Base-by-base conservation (phyloP, 2,888 invertebrate genomes). In the Dicycla oo region DNA sequence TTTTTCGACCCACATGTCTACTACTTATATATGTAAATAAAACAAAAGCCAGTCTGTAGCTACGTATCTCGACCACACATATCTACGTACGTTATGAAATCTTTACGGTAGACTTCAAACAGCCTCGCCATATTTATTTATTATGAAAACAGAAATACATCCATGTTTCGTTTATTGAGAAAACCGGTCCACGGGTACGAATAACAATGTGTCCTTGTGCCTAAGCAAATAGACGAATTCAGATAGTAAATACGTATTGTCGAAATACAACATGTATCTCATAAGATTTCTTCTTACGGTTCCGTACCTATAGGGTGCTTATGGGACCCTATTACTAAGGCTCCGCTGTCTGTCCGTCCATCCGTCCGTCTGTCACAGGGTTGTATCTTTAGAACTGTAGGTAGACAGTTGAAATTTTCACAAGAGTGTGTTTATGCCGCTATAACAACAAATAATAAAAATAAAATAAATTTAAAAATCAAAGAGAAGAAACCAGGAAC, bases 121-220 rank as follows among this genome's bases (percentile, higher is more conserved):
- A 57, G 40, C 38, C 63, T 57, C 23, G 47, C 47, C 38, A 45
- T 71, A 43, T 58, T 61, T 43, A 45, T 68, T 30, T 3, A 45
- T 67, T 54, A 64, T 43, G 69, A 66, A 66, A 65, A 11, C 60
- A 23, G 54, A 74, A 61, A 80, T 80, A 80, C 68, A 71, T 57
- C 49, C 30, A 45, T 53, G 65, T 69, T 69, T 66, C 58, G 15
- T 69, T 66, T 80, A 76, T 68, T 47, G 47, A 72, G 72, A 69
- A 71, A 72, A 80, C 69, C 47, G 43, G 43, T 57, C 62, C n/a
- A 23, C n/a, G n/a, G n/a, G n/a, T 47, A 56, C 51, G 72, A 68
- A 79, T 71, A 75, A 57, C 61, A 71, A 68, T 53, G 40, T 70
- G 67, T 53, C 26, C 72, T 68, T 65, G 71, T 45, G 49, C 61